Evolutionary conservation across 30 jellyfish, hydroid and myxozoan genomes (phyloP), one percentile per base, ranked within the genome.

Genomic region (Pseudorhiza aurosa): DNA sequence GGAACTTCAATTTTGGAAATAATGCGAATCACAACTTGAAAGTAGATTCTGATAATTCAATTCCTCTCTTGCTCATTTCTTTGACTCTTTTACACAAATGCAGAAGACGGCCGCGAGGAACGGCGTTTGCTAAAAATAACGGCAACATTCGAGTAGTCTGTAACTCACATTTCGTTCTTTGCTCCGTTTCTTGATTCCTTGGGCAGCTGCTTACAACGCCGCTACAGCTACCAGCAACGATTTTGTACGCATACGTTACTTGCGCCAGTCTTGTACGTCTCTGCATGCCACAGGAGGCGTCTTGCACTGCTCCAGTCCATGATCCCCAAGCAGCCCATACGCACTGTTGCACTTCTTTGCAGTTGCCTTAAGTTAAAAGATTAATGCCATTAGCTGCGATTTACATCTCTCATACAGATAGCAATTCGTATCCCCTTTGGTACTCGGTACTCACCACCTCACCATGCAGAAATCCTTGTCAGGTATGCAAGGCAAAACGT

Each of bases 281-380:
- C 58, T 64, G 77, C 31, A 30, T 21, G 33, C 4, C 27, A 40
- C 77, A 64, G 0, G 77, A 19, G 1, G 59, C 58, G 21, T 64
- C 77, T 19, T 2, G 77, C 50, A 64, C 2, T 9, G 77, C 14
- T 0, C 77, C 77, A 42, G 77, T 33, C 77, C 77, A 64, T 11
- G 77, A 30, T 64, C 56, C 77, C 77, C 77, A 64, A 32, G 77
- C 53, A 4, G 58, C 57, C 77, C 77, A 64, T 33, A 31, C 59
- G 15, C 77, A 64, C 18, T 64, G 59, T 36, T 31, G 77, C 7
- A 64, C 40, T 58, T 64, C 77, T n/a, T 17, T 64, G 58, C 77
- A 64, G 53, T 42, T 64, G 58, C 77, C 77, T 64, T 8, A 53
- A 47, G 21, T 47, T 47, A 39, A n/a, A n/a, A n/a, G n/a, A n/a